Evolutionary conservation across 2,113 vertebrate genomes (phyloP).

Genomic region (Todiramphus chloris): DNA sequence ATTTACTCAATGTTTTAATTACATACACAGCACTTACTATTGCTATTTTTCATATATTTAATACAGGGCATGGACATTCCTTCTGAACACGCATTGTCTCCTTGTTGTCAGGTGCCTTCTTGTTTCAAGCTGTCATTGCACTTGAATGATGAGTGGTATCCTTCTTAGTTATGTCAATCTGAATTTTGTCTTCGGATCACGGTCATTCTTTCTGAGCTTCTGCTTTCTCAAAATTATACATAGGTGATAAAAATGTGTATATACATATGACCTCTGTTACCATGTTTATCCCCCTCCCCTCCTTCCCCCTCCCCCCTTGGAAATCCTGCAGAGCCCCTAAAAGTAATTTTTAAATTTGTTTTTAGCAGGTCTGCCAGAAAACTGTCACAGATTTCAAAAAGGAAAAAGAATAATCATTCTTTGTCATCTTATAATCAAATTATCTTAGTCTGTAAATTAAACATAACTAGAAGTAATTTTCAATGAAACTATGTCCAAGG

Average conservation of each 20-base stretch:
- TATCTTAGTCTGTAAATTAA: neutral
- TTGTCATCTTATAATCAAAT: neutral
- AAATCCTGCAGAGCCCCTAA: neutral
- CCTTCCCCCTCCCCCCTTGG: neutral
- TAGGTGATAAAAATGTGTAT: neutral
- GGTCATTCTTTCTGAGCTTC: neutral
- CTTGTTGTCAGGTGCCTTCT: neutral
- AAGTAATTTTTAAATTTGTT: neutral
- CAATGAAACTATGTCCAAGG: neutral
- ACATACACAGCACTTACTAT: neutral
- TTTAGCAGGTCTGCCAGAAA: neutral
- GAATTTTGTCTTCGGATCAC: neutral
- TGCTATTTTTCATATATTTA: neutral
- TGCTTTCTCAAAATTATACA: neutral
- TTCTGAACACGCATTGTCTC: rapidly evolving
- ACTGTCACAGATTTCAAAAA: neutral
- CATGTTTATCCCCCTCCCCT: neutral
- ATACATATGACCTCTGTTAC: neutral
- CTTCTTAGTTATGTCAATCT: neutral
- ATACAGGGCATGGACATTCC: neutral
- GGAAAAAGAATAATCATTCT: neutral
- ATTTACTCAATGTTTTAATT: neutral
- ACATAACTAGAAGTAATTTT: neutral
- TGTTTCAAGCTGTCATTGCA: neutral
- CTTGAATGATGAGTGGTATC: neutral